Evolutionary conservation across 2,888 invertebrate genomes (phyloP).

Genomic region (Polydrusus pterygomalis): DNA sequence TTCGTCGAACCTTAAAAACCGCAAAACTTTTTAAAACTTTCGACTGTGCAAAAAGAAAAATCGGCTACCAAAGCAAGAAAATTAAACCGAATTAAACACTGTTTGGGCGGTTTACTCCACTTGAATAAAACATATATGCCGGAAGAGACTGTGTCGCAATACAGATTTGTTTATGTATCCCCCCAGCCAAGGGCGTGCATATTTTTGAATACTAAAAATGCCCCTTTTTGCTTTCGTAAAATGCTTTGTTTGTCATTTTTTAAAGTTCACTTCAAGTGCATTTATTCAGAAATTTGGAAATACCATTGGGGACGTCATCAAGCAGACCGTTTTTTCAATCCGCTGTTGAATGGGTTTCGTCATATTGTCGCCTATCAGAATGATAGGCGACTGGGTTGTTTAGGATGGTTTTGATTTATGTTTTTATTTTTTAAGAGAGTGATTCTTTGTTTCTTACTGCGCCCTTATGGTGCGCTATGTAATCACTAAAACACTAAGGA

Average conservation of each 20-base stretch:
- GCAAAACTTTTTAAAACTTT: slow-evolving; percentile 1
- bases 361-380: too few species aligned
- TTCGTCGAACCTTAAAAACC: background rate
- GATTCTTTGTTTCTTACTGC: too few species aligned
- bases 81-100: slow-evolving; percentile 39
- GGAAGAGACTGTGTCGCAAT: slow-evolving; percentile 32
- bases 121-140: slow-evolving; percentile 42
- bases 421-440: too few species aligned
- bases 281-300: too few species aligned
- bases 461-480: too few species aligned
- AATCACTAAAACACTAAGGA: too few species aligned
- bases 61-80: slow-evolving; percentile 32
- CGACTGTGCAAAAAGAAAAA: background rate
- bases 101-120: slow-evolving; percentile 37
- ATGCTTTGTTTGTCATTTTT: background rate
- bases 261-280: background rate
- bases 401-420: too few species aligned
- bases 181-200: slow-evolving; percentile 21
- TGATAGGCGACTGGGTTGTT: too few species aligned
- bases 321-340: too few species aligned
- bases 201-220: slow-evolving; percentile 26
- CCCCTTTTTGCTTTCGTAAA: background rate
- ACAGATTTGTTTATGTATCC: slow-evolving; percentile 38
- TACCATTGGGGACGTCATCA: too few species aligned
- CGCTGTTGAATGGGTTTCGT: too few species aligned